phyloP scores from a whole-genome alignment of 2,888 invertebrate species.

The Trachelus troglodyta region DNA sequence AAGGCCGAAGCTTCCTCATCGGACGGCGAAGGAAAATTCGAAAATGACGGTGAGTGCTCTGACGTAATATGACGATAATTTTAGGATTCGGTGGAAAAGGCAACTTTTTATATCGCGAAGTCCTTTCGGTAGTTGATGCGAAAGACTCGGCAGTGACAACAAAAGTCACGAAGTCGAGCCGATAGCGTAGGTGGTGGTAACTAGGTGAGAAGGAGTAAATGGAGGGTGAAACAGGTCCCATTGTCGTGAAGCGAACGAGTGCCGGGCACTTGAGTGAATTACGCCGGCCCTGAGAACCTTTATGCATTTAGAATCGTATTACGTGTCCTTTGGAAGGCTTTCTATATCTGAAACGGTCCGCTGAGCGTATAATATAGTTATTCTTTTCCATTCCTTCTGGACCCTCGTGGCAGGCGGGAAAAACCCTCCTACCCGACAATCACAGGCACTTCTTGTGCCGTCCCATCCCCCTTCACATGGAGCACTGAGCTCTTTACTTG shows the following conservation, averaged over 20 bases:
- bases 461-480: neutral
- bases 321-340: slow-evolving; percentile 21
- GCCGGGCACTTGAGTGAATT: slow-evolving; percentile 40
- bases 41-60: slow-evolving; percentile 53
- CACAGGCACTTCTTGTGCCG: neutral
- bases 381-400: slow-evolving; percentile 23
- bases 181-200: slow-evolving; percentile 6
- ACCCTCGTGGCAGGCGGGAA: neutral
- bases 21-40: slow-evolving; percentile 58
- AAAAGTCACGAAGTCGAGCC: slow-evolving; percentile 11
- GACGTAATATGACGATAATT: neutral
- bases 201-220: slow-evolving; percentile 20
- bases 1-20: slow-evolving; percentile 62
- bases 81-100: neutral
- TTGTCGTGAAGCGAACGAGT: slow-evolving; percentile 31
- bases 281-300: slow-evolving; percentile 27
- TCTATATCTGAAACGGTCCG: slow-evolving; percentile 23
- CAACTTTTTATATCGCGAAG: neutral
- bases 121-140: neutral
- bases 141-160: neutral
- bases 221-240: slow-evolving; percentile 24
- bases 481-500: neutral
- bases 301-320: slow-evolving; percentile 49
- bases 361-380: slow-evolving; percentile 41
- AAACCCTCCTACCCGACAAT: neutral